Base-by-base conservation (phyloP, 2,888 invertebrate species). In the Diarsia brunnea region DNA sequence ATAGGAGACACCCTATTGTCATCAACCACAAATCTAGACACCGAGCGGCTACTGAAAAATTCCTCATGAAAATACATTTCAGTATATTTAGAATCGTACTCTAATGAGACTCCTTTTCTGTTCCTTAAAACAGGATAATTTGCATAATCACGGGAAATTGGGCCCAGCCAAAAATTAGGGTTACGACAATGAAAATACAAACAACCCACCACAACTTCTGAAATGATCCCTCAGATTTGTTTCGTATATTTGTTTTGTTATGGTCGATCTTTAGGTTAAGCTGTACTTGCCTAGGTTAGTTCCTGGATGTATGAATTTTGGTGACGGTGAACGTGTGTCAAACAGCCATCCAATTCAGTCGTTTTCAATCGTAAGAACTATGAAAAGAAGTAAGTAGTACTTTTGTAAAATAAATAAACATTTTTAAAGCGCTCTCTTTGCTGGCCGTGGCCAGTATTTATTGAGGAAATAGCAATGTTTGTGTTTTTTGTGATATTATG, bases 61-160 rank as follows among this genome's bases (percentile, higher is more conserved):
- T 63, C 8, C 4, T 63, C 38, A 24, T 58, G 19, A 47, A 31
- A 45, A 31, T 16, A 47, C 1, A 58, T 19, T 55, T 47, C 19
- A 47, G 1, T 51, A 14, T 16, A 43, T 51, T 61, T 27, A 31
- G 53, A 66, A 16, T 43, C 16, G 14, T 16, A 21, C 31, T n/a
- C 63, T 67, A 81, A 75, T 67, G 55, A 61, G 63, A 81, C 49
- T 21, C 0, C 24, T 4, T 61, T 61, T 73, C 51, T 53, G 24
- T 24, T 65, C 45, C 11, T 19, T 58, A 61, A 51, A 49, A 75
- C n/a, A 58, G 49, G 51, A 51, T 24, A 31, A 74, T 84, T 75
- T 68, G 38, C 45, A 80, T 82, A 69, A 84, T 68, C 49, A 66
- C 64, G 12, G 70, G 55, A 75, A 84, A 71, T 84, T 70, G 64